Conservation (phyloP, 2,888 invertebrate species). For the Lasiommata megera region DNA sequence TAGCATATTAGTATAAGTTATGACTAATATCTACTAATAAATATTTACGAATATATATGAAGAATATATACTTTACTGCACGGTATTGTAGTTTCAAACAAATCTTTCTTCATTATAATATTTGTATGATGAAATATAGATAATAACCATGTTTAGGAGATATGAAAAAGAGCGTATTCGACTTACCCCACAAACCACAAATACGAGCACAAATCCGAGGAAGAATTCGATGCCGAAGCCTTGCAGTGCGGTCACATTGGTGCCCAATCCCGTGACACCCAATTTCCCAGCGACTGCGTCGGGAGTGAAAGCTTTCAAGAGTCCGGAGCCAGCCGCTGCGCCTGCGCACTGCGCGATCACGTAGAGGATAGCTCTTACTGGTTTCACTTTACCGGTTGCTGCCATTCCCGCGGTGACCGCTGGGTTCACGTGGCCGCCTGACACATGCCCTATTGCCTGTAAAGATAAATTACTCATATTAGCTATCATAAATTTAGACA, state of each 20-base stretch:
- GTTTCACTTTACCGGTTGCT: slow-evolving; percentile 88
- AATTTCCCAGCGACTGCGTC: slow-evolving; percentile 81
- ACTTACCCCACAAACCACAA: slow-evolving; percentile 93
- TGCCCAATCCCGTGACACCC: slow-evolving; percentile 85
- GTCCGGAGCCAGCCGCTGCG: slow-evolving; percentile 88
- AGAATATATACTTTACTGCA: too few species aligned
- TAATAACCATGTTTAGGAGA: too few species aligned
- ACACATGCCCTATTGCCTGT: slow-evolving; percentile 92
- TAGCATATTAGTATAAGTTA: too few species aligned
- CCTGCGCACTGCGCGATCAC: slow-evolving; percentile 91
- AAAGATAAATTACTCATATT: not conserved
- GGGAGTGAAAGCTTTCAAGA: slow-evolving; percentile 88
- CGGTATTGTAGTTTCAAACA: too few species aligned
- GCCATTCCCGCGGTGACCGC: slow-evolving; percentile 93
- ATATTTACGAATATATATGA: too few species aligned
- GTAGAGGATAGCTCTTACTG: slow-evolving; percentile 88
- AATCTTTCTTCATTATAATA: too few species aligned
- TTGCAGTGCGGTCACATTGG: slow-evolving; percentile 85
- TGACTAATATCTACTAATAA: too few species aligned
- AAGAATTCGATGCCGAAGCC: slow-evolving; percentile 95
- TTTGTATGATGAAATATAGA: too few species aligned
- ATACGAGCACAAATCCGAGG: slow-evolving; percentile 92
- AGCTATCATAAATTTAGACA: too few species aligned
- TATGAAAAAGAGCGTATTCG: not conserved
- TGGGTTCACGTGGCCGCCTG: slow-evolving; percentile 96